These are phyloP conservation scores for Heliothis subflexa DNA, from an alignment of 1,140 invertebrate species.

Conservation along the genomic window DNA sequence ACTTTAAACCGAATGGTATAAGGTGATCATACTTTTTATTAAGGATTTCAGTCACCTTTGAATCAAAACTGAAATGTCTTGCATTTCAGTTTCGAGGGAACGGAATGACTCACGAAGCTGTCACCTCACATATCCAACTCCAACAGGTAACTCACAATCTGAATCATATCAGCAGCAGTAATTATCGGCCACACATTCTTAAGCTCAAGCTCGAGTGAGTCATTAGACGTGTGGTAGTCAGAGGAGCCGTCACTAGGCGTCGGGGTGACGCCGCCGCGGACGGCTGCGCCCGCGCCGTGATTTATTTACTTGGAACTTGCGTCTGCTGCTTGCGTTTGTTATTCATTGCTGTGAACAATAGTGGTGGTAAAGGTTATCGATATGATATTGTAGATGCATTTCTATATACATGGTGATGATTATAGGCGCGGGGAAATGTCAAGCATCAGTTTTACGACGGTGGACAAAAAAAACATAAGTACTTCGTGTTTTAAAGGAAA, in stretches of 20 bases:
- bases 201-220: conserved; percentile 57
- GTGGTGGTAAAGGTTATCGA: not conserved
- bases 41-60: no score
- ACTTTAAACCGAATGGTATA: no score
- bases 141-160: conserved; percentile 5
- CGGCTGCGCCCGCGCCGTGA: conserved; percentile 55
- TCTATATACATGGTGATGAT: no score
- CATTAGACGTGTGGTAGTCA: conserved; percentile 60
- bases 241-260: conserved; percentile 47
- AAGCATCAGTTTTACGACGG: no score
- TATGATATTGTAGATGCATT: not conserved
- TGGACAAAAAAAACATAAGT: no score
- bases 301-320: conserved; percentile 58
- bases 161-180: conserved; percentile 14
- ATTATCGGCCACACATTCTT: conserved; percentile 18
- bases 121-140: no score
- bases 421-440: no score
- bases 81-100: no score
- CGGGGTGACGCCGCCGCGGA: conserved; percentile 52
- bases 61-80: no score
- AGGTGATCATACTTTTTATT: no score
- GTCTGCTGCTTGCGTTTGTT: conserved; percentile 43
- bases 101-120: no score
- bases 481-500: no score
- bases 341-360: conserved; percentile 45